phyloP scores from a whole-genome alignment of 30 jellyfish, hydroid and myxozoan species.

The Cassiopea xamachana region DNA sequence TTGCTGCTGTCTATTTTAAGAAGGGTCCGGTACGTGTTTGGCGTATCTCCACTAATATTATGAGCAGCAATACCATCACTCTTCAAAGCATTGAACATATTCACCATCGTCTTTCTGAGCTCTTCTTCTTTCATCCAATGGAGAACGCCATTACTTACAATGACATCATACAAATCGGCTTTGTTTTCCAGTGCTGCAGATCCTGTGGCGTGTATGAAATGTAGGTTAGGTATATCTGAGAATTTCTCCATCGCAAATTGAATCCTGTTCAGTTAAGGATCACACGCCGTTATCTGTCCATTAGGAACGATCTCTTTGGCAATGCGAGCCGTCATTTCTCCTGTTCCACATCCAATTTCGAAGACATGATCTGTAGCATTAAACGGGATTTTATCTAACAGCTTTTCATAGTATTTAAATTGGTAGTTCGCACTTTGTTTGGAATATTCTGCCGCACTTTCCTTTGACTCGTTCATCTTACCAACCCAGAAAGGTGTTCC shows the following conservation, averaged over 20 bases:
- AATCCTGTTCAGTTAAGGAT: conserved; percentile 27
- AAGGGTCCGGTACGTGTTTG: neutral
- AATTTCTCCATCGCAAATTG: neutral
- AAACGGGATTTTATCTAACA: neutral
- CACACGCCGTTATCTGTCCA: conserved; percentile 22
- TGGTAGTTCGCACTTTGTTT: neutral
- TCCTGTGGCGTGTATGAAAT: neutral
- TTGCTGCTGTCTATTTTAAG: neutral
- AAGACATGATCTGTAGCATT: neutral
- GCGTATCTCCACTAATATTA: neutral
- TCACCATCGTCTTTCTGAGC: neutral
- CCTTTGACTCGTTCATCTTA: neutral
- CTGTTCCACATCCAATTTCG: conserved; percentile 40
- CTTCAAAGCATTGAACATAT: conserved; percentile 7
- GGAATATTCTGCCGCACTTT: neutral
- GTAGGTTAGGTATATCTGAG: neutral
- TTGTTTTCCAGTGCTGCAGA: conserved; percentile 4
- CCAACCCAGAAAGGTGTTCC: neutral
- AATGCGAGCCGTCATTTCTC: conserved; percentile 7
- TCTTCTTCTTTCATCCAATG: conserved; percentile 31
- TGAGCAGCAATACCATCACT: conserved; percentile 19
- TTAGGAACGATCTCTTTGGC: conserved; percentile 1
- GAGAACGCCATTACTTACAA: conserved; percentile 4
- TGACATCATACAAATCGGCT: conserved; percentile 9
- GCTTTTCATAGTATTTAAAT: neutral